Conservation (phyloP, 1,140 invertebrate genomes). For the Protaetia brevitarsis region DNA sequence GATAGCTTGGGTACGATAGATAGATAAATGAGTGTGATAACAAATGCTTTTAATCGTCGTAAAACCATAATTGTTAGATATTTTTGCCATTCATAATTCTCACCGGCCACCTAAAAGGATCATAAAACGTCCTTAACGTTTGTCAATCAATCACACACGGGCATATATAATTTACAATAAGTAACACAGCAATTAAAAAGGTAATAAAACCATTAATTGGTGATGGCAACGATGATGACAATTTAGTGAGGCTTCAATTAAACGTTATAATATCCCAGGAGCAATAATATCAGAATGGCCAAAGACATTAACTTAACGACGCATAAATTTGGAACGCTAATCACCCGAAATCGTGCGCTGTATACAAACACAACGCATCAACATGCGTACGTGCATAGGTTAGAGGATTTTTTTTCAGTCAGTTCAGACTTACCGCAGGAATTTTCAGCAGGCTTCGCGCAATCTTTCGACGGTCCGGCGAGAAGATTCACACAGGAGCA, state of each 20-base stretch:
- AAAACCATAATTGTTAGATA: neutral
- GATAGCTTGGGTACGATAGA: too few species aligned
- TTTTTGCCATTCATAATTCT: neutral
- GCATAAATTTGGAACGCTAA: slow-evolving; percentile 6
- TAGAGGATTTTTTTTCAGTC: neutral
- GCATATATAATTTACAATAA: slow-evolving; percentile 21
- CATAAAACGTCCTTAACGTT: neutral
- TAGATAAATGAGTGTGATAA: neutral
- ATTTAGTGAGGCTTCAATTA: slow-evolving; percentile 7
- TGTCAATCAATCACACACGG: slow-evolving; percentile 9
- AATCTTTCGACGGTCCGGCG: neutral
- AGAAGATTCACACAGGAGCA: too few species aligned
- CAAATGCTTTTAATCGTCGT: neutral
- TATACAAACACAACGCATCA: neutral
- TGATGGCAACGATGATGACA: neutral
- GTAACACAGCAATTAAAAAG: slow-evolving; percentile 1
- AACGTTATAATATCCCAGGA: neutral
- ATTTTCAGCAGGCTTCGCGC: neutral
- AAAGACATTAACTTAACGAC: slow-evolving; percentile 15
- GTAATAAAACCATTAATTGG: slow-evolving; percentile 13
- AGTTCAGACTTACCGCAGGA: slow-evolving; percentile 8
- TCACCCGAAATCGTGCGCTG: neutral
- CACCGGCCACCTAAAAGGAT: neutral
- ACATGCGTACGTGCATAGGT: neutral
- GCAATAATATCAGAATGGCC: slow-evolving; percentile 8